Base-by-base conservation (phyloP, 2,888 invertebrate genomes). In the Acheta domesticus region DNA sequence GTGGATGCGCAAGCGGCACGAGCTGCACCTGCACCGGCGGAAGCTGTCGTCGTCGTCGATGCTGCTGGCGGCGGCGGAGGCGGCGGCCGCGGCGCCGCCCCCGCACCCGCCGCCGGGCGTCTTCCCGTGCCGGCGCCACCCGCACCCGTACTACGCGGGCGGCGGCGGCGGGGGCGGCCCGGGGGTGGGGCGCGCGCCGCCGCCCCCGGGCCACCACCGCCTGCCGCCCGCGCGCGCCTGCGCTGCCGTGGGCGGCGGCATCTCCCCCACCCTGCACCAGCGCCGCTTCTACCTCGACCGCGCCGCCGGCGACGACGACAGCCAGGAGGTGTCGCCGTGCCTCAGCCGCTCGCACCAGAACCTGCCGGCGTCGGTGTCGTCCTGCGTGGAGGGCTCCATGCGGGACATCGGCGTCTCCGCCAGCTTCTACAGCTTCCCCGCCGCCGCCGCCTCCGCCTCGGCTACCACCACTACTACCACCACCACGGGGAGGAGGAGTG, bases 1-100 rank as follows among this genome's bases (percentile, higher is more conserved):
- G 86, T 90, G 91, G 89, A 88, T 89, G 82, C 88, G 82, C 48
- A 83, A 83, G 74, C 79, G 80, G 3, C 81, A 77, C 76, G 80
- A 81, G n/a, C 79, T 77, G 21, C 77, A 80, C 49, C 79, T 80
- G 20, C 81, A 81, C 75, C 78, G 80, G 20, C 76, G 82, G n/a
- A 82, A 82, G 74, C 76, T 82, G 50, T 82, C 82, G 16, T 76
- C 80, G 5, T 80, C 80, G n/a, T 79, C 81, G 12, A 76, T 76
- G 74, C 76, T 81, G 49, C 79, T 82, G 74, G 78, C 79, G 12
- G 75, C 78, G 11, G 74, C 49, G 49, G 78, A 50, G 21, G 76
- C 49, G 19, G 75, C 75, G 23, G 75, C 75, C 49, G 80, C 81
- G 14, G 78, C 79, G 12, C 82, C 82, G 73, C 81, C 82, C 21